Conservation (phyloP, 2,888 invertebrate species). For the Rhaphigaster nebulosa region DNA sequence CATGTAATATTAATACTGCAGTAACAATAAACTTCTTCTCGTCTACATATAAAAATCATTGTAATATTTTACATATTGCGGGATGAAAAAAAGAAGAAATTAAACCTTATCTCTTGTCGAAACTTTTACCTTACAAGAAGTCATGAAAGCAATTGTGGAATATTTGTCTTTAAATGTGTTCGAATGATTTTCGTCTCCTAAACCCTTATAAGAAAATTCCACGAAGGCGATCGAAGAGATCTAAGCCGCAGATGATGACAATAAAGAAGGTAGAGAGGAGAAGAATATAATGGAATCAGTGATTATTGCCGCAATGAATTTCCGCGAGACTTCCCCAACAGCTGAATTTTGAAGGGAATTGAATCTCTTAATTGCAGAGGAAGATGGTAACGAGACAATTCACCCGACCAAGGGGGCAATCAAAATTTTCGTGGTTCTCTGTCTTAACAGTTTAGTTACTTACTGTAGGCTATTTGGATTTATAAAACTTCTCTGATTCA, state of each 20-base stretch:
- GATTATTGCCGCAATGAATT: slow-evolving; percentile 4
- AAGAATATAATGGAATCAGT: neutral
- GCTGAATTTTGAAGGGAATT: neutral
- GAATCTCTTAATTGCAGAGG: neutral
- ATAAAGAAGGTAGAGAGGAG: neutral
- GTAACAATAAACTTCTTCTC: no score
- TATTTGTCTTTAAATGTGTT: no score
- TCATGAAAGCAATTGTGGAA: no score
- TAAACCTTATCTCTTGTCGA: no score
- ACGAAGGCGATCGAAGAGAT: neutral
- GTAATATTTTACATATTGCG: no score
- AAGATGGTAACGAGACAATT: neutral
- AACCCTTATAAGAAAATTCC: neutral
- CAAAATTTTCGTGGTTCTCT: neutral
- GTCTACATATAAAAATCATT: no score
- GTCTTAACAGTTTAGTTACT: no score
- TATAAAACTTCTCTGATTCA: neutral
- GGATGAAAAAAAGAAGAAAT: no score
- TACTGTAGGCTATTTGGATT: neutral
- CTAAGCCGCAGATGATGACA: neutral
- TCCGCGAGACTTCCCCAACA: neutral
- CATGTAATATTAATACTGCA: no score
- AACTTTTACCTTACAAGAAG: no score
- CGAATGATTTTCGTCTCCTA: neutral
- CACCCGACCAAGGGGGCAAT: neutral